These are phyloP conservation scores for Sesia apiformis DNA, from an alignment of 2,888 invertebrate species.

Conservation along the genomic window DNA sequence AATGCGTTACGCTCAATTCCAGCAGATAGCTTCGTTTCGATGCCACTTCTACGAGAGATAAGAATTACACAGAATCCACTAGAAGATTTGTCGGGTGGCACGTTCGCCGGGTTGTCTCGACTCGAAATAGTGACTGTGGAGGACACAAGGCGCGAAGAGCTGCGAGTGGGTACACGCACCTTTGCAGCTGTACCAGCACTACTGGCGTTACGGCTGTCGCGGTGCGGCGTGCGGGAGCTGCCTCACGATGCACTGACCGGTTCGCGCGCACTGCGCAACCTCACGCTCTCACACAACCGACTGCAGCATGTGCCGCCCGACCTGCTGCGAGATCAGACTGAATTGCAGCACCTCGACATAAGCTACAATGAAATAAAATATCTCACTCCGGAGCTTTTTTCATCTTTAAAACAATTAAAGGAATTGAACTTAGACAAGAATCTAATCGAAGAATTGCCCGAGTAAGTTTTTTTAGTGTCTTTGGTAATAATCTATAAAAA, in stretches of 20 bases:
- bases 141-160: conserved; percentile 4
- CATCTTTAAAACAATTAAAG: conserved; percentile 2
- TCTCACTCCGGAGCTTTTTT: conserved; percentile 1
- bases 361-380: conserved; percentile 15
- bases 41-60: conserved; percentile 1
- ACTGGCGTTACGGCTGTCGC: conserved; percentile 4
- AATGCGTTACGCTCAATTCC: conserved; percentile 16
- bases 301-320: conserved; percentile 15
- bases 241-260: conserved; percentile 1
- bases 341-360: conserved; percentile 15
- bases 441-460: conserved; percentile 13
- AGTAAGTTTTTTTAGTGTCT: conserved; percentile 15
- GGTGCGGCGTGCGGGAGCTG: conserved; percentile 1
- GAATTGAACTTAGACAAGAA: conserved; percentile 5
- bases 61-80: conserved; percentile 1
- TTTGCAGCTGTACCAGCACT: conserved; percentile 1
- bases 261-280: not conserved
- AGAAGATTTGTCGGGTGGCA: not conserved
- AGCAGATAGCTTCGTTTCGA: conserved; percentile 1
- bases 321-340: conserved; percentile 15
- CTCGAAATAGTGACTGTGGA: conserved; percentile 4
- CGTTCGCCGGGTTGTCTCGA: conserved; percentile 2
- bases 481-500: not conserved
- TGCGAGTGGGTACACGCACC: not conserved
- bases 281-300: not conserved